phyloP scores from a whole-genome alignment of 2,113 vertebrate genomes.

The Crypturellus undulatus region DNA sequence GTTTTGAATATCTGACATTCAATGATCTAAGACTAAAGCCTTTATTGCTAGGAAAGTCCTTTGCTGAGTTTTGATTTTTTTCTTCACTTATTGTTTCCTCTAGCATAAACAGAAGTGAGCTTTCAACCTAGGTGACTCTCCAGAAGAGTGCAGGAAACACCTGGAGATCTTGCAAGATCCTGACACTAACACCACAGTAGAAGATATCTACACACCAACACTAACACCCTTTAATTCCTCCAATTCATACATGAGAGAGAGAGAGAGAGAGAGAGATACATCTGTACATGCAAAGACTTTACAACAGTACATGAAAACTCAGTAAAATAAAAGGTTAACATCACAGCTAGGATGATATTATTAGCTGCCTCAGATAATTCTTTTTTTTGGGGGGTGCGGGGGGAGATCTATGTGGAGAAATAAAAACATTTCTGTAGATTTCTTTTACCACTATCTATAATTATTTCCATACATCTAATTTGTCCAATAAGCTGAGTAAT shows the following conservation, averaged over 20 bases:
- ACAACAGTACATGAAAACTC: rapidly evolving
- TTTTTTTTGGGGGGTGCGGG: not conserved
- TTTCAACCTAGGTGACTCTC: not conserved
- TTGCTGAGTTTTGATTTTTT: not conserved
- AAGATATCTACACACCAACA: not conserved
- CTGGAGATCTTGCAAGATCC: not conserved
- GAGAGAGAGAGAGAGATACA: too few relatives aligned
- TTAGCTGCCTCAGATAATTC: not conserved
- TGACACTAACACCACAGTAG: not conserved
- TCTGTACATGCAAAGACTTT: not conserved
- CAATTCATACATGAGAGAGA: too few relatives aligned
- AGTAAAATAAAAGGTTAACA: not conserved
- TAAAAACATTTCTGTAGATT: not conserved
- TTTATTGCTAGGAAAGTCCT: not conserved
- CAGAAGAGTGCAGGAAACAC: not conserved
- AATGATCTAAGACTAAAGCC: not conserved
- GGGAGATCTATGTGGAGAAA: not conserved
- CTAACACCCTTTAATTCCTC: not conserved
- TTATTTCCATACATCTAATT: not conserved
- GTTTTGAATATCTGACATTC: not conserved
- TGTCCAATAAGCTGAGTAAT: not conserved
- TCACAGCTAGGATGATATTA: not conserved
- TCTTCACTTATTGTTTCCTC: not conserved
- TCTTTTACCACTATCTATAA: not conserved
- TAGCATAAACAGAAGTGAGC: not conserved